Conservation (phyloP, 2,888 invertebrate species). For the Melipona bicolor region DNA sequence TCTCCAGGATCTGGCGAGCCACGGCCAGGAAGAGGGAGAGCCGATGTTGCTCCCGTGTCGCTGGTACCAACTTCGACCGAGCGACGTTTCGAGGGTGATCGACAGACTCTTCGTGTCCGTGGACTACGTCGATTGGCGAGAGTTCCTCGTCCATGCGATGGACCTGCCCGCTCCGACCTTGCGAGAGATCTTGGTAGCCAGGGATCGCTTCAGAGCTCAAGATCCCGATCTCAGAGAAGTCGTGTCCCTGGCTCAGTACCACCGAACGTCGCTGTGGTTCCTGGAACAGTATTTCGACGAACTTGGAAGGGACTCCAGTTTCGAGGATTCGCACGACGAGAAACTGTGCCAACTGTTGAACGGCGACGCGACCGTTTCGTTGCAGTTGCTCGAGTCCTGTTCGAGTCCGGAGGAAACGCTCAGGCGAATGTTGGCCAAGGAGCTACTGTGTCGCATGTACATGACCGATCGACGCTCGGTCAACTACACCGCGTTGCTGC, state of each 20-base stretch:
- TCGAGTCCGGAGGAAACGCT: constrained; percentile 7
- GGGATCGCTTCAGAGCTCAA: constrained; percentile 84
- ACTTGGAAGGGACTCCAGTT: not conserved
- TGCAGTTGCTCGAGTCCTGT: not conserved
- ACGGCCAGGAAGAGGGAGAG: constrained; percentile 84
- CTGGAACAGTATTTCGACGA: constrained; percentile 62
- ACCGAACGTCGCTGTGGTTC: constrained; percentile 83
- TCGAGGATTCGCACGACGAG: constrained; percentile 26
- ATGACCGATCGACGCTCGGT: constrained; percentile 84
- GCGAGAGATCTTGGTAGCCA: constrained; percentile 85
- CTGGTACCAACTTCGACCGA: constrained; percentile 84
- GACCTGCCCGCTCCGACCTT: constrained; percentile 86
- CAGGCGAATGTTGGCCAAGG: constrained; percentile 83
- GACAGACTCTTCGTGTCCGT: constrained; percentile 85
- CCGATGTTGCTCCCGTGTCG: constrained; percentile 79
- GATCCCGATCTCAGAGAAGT: constrained; percentile 84
- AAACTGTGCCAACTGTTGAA: constrained; percentile 6
- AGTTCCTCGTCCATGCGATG: constrained; percentile 87
- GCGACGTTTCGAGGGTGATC: constrained; percentile 84
- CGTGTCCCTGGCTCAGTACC: constrained; percentile 81
- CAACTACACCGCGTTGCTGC: constrained; percentile 87
- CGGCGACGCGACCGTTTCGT: not conserved
- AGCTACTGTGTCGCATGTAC: constrained; percentile 87
- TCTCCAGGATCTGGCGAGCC: constrained; percentile 85
- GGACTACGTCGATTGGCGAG: constrained; percentile 88